Conservation (phyloP, 2,888 invertebrate genomes). For the Cryptocephalus primarius region DNA sequence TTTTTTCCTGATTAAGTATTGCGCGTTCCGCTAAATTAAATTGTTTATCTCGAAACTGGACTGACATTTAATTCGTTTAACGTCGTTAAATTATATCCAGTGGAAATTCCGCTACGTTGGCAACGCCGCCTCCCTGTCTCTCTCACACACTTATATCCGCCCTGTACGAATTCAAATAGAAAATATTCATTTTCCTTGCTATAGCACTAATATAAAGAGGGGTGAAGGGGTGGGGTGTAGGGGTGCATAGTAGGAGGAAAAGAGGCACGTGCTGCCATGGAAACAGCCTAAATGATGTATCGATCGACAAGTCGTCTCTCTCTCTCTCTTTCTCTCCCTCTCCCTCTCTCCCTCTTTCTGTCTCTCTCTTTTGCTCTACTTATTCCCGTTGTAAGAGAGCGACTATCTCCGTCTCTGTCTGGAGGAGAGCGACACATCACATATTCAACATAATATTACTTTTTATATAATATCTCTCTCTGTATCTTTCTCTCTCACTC, state of each 20-base stretch:
- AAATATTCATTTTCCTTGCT: conserved; percentile 36
- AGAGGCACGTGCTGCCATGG: conserved; percentile 41
- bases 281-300: conserved; percentile 44
- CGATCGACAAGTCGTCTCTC: conserved; percentile 36
- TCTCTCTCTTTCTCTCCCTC: conserved; percentile 13
- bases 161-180: conserved; percentile 33
- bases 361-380: conserved; percentile 1
- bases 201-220: conserved; percentile 34
- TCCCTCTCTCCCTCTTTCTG: background rate
- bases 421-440: conserved; percentile 28
- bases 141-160: conserved; percentile 2
- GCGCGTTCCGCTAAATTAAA: no score
- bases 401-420: background rate
- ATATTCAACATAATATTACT: conserved; percentile 40
- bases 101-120: no score
- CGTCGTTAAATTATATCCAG: no score
- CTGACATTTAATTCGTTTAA: no score
- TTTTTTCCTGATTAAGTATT: no score
- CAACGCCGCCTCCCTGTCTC: background rate
- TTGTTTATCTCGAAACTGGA: no score
- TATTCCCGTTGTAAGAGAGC: no score
- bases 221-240: conserved; percentile 22
- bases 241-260: conserved; percentile 28
- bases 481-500: no score
- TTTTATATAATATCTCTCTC: conserved; percentile 16